Base-by-base conservation (phyloP, 1,140 invertebrate species). In the Pseudoatta argentina region DNA sequence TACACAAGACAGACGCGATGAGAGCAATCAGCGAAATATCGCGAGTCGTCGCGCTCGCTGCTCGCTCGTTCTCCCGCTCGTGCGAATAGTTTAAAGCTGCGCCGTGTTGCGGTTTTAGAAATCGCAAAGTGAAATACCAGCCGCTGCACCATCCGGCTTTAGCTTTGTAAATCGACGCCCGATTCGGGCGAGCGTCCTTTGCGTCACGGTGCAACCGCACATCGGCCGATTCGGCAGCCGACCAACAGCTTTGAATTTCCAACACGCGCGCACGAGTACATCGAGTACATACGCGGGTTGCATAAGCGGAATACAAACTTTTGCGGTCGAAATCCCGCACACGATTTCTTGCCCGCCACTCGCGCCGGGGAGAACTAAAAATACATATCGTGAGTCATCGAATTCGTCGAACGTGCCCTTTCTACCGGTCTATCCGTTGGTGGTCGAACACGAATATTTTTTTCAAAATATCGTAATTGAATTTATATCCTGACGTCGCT, bases 91-190 rank as follows among this genome's bases (percentile, higher is more conserved):
- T 71, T 55, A 21, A 61, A 59, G 18, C 14, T 7, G 76, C 21
- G 18, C 72, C 64, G n/a, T 21, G 16, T 81, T 77, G 83, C 63
- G 77, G 77, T 90, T 89, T 87, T 83, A 81, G 85, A 73, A 90
- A 89, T 90, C 73, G 72, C 85, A 87, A 90, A 90, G 78, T 87
- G 75, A 90, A 89, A 90, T 77, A 75, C 8, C 16, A 55, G 59
- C 34, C 57, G 39, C 63, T 51, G 67, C 51, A 24, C 30, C 59
- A n/a, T 27, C 61, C 27, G 55, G 78, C 34, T 72, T 75, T 53
- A 66, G 87, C 73, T 90, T 89, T 90, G 78, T 86, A 63, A 89
- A 89, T 85, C 88, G 88, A 90, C 69, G 77, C 59, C 39, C 67
- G 69, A 66, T 82, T 82, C 83, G 24, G 24, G 87, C 64, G 57